Base-by-base conservation (phyloP, 2,113 vertebrate genomes). In the Rhagologus leucostigma region DNA sequence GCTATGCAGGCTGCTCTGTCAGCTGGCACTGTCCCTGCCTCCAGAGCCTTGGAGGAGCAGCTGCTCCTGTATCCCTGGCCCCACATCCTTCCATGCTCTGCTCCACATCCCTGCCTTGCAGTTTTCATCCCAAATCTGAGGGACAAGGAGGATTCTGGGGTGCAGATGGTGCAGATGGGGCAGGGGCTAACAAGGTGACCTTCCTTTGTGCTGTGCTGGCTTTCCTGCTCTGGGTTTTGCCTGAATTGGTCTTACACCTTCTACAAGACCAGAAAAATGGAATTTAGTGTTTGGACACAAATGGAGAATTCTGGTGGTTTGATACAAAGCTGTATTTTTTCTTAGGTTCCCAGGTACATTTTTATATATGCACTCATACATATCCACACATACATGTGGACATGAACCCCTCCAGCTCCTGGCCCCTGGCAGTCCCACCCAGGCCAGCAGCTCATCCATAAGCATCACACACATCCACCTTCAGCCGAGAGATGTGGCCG, bases 381-480 rank as follows among this genome's bases (percentile, higher is more conserved):
- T 1, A 18, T 4, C 59, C 81, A 37, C 9, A 16, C 29, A 12
- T 0, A 4, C 0, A 2, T 0, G 42, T 11, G 9, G 3, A 32
- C 69, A 4, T 0, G 13, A 41, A 5, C n/a, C 33, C 50, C 77
- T 17, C 7, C 37, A 37, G 14, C 55, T 60, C 69, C 55, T 2
- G 32, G 49, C 8, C 56, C 32, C 85, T 49, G 32, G 41, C 80
- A 64, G 73, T 14, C 37, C 41, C 12, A 20, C 42, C 73, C 63
- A 3, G 52, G 59, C 85, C 87, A 64, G 87, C 16, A 22, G 73
- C 82, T 82, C 77, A 50, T 89, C 11, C 90, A 79, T 32, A 84
- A 84, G 15, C 78, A 80, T 41, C 10, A 5, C 15, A 22, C 53
- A 73, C 47, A 16, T 19, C 82, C 70, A 78, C 95, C 81, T 92